Percentiles rank a stretch among this genome's conserved stretches.
phyloP scores from a whole-genome alignment of 2,888 invertebrate species.

The Heliconius aoede region DNA sequence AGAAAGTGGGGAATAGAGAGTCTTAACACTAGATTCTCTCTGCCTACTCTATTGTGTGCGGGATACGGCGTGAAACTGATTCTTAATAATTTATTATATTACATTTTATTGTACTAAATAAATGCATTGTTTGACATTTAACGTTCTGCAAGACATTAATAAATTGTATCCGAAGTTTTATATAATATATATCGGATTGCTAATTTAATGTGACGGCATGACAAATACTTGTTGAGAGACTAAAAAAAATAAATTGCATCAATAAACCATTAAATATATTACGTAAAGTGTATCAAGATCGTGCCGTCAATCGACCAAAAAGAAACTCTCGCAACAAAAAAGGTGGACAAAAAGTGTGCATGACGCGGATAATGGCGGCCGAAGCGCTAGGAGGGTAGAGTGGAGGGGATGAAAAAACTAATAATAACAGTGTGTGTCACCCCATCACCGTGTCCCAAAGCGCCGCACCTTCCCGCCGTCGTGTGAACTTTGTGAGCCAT shows the following conservation, averaged over 20 bases:
- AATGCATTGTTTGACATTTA: constrained; percentile 36
- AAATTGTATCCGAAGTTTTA: constrained; percentile 28
- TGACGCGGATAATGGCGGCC: constrained; percentile 75
- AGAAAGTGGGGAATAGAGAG: too few species aligned
- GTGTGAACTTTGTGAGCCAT: constrained; percentile 67
- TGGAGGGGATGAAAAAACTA: constrained; percentile 78
- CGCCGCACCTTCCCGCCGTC: constrained; percentile 69
- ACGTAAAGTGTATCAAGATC: constrained; percentile 39
- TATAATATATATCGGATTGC: constrained; percentile 27
- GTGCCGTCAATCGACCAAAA: constrained; percentile 44
- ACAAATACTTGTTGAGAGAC: constrained; percentile 26
- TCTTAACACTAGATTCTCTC: too few species aligned
- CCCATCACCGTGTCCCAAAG: constrained; percentile 74
- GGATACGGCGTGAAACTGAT: too few species aligned
- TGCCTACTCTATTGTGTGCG: too few species aligned
- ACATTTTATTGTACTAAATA: too few species aligned
- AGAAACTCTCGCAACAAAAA: constrained; percentile 50
- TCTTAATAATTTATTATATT: constrained; percentile 20
- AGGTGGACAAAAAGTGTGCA: constrained; percentile 69
- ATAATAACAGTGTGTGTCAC: constrained; percentile 81
- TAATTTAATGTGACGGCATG: constrained; percentile 29
- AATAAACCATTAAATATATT: constrained; percentile 33
- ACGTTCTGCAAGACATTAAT: constrained; percentile 28
- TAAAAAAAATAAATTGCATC: constrained; percentile 18
- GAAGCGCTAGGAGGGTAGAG: constrained; percentile 61